These are phyloP conservation scores for Chrysogorgia sp. DNA, from an alignment of 92 coral and sea anemone species.

Conservation along the genomic window DNA sequence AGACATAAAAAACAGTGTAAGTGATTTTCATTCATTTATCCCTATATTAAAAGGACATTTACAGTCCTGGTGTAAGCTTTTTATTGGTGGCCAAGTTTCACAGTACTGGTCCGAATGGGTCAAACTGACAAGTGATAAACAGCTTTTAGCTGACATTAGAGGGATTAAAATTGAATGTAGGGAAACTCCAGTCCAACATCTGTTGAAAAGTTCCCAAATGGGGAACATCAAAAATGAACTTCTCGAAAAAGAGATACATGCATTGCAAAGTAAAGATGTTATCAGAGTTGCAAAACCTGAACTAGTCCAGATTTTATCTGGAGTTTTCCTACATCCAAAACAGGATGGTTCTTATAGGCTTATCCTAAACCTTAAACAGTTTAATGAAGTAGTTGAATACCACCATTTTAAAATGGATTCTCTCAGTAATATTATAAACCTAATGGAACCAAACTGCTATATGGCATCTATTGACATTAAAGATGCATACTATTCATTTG, in stretches of 20 bases:
- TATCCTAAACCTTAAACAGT: slow-evolving; percentile 13
- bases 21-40: slow-evolving; percentile 35
- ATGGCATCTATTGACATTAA: slow-evolving; percentile 41
- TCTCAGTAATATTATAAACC: background rate
- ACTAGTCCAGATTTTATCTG: slow-evolving; percentile 49
- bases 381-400: slow-evolving; percentile 11
- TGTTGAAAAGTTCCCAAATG: background rate
- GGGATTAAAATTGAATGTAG: slow-evolving; percentile 33
- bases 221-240: background rate
- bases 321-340: slow-evolving; percentile 25
- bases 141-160: slow-evolving; percentile 14
- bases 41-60: slow-evolving; percentile 15
- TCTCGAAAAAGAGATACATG: slow-evolving; percentile 23
- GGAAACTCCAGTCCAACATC: slow-evolving; percentile 27
- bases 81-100: slow-evolving; percentile 42
- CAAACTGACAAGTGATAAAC: slow-evolving; percentile 14
- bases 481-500: slow-evolving; percentile 30
- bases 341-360: slow-evolving; percentile 30
- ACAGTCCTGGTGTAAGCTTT: slow-evolving; percentile 10
- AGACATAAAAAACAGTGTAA: slow-evolving; percentile 37
- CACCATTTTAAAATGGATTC: slow-evolving; percentile 47
- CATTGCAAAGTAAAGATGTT: slow-evolving; percentile 30
- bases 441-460: slow-evolving; percentile 16
- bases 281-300: slow-evolving; percentile 13
- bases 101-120: slow-evolving; percentile 39